These are phyloP conservation scores for Aix galericulata DNA, from an alignment of 2,113 vertebrate genomes.

Conservation along the genomic window DNA sequence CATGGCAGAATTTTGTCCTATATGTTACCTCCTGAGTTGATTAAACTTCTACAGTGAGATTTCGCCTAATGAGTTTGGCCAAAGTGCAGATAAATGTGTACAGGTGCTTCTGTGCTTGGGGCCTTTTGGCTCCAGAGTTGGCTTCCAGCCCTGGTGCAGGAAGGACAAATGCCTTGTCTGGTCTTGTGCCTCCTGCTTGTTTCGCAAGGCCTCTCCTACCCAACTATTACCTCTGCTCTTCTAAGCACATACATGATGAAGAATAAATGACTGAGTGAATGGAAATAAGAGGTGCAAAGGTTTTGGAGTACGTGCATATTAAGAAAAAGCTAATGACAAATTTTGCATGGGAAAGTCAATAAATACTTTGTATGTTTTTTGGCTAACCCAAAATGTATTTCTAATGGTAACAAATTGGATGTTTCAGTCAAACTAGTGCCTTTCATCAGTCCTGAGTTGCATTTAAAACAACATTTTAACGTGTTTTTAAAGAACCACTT, in stretches of 20 bases:
- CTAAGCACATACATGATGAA: rapidly evolving
- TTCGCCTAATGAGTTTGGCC: not conserved
- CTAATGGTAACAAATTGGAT: not conserved
- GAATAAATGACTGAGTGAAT: not conserved
- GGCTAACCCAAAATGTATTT: not conserved
- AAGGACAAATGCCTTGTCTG: not conserved
- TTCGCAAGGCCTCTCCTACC: not conserved
- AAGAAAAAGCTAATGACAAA: not conserved
- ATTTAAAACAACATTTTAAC: conserved; percentile 36
- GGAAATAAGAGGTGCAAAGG: not conserved
- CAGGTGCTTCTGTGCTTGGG: not conserved
- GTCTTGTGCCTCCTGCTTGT: rapidly evolving
- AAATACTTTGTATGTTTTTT: not conserved
- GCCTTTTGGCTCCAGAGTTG: not conserved
- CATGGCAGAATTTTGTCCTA: not conserved
- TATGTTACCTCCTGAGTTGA: not conserved
- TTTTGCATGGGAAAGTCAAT: not conserved
- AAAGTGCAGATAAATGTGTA: rapidly evolving
- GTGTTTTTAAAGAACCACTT: conserved; percentile 37
- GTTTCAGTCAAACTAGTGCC: not conserved
- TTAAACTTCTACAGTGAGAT: not conserved
- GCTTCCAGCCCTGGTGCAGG: not conserved
- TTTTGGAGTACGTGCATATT: not conserved
- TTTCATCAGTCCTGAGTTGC: not conserved
- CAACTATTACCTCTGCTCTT: not conserved